phyloP scores from a whole-genome alignment of 1,140 invertebrate genomes.

The Xylocopa sonorina region DNA sequence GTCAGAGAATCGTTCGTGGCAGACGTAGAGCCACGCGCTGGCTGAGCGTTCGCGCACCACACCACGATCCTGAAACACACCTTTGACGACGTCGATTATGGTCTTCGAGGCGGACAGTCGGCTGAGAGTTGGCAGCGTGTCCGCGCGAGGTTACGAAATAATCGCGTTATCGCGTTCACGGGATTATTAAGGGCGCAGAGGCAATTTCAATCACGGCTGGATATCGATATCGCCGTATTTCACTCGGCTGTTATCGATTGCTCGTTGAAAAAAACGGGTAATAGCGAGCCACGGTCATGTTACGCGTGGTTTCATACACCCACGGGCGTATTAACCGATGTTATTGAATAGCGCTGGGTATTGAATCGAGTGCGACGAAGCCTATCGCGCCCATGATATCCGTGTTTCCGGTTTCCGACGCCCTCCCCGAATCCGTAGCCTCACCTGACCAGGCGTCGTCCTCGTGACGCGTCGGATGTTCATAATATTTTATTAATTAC shows the following conservation, averaged over 20 bases:
- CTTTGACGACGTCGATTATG: background rate
- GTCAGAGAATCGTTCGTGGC: slow-evolving; percentile 14
- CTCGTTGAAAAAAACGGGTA: background rate
- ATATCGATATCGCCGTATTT: slow-evolving; percentile 23
- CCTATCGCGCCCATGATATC: slow-evolving; percentile 43
- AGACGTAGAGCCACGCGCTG: background rate
- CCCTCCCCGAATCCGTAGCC: background rate
- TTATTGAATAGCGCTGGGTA: slow-evolving; percentile 40
- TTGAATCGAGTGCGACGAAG: slow-evolving; percentile 56
- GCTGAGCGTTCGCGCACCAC: no score
- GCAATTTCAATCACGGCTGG: background rate
- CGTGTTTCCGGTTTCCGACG: slow-evolving; percentile 10
- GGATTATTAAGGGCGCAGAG: no score
- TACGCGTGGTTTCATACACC: slow-evolving; percentile 2
- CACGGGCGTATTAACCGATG: slow-evolving; percentile 18
- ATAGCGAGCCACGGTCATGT: slow-evolving; percentile 16
- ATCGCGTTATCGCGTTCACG: no score
- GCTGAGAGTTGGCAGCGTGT: no score
- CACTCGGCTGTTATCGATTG: background rate
- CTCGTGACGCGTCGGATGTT: slow-evolving; percentile 51
- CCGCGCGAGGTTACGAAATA: no score
- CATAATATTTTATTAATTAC: slow-evolving; percentile 61
- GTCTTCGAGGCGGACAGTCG: no score
- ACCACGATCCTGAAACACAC: no score
- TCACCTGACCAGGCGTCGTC: slow-evolving; percentile 24